phyloP scores from a whole-genome alignment of 2,797 vertebrate species.

The Sciurus vulgaris region DNA sequence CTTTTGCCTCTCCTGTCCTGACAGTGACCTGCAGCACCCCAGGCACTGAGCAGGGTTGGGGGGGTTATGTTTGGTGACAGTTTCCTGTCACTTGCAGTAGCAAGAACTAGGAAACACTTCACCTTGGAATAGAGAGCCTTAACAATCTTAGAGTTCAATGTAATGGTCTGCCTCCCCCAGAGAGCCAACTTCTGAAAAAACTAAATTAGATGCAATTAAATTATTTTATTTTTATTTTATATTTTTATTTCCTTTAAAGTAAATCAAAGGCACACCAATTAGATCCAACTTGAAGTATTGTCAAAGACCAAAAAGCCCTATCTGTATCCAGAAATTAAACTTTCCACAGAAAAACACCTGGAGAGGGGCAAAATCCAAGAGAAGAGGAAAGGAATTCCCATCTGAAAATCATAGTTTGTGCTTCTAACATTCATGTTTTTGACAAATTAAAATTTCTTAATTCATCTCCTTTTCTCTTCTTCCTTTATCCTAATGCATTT shows the following conservation, averaged over 20 bases:
- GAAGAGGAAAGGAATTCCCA: not conserved
- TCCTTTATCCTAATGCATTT: not conserved
- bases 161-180: not conserved
- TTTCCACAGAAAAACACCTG: not conserved
- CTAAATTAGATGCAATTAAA: not conserved
- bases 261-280: not conserved
- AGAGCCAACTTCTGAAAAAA: not conserved
- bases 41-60: not conserved
- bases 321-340: not conserved
- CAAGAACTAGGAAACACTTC: not conserved
- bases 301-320: not conserved
- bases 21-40: not conserved
- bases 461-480: not conserved
- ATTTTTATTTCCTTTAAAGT: not conserved
- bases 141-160: not conserved
- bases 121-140: not conserved
- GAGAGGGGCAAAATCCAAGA: not conserved
- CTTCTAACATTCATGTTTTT: not conserved
- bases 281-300: not conserved
- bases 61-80: not conserved
- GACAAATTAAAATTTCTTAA: not conserved
- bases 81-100: conserved; percentile 17
- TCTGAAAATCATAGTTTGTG: not conserved
- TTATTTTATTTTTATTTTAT: not conserved
- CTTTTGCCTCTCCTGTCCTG: not conserved